Evolutionary conservation across 2,888 invertebrate genomes (phyloP), one percentile per base, ranked within the genome.

Genomic region (Blera fallax): DNA sequence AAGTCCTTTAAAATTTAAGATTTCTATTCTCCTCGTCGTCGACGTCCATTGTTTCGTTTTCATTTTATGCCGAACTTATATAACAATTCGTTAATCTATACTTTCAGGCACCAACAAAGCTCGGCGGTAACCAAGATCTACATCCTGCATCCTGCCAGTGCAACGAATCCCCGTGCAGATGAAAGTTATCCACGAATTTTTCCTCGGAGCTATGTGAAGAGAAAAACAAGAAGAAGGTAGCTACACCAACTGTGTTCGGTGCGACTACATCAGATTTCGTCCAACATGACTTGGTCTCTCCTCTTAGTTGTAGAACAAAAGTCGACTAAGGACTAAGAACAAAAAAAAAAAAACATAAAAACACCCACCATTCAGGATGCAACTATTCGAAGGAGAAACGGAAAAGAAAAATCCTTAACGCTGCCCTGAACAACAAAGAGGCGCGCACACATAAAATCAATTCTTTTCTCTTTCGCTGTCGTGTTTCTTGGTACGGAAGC

Each of bases 171-270:
- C 78, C 56, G 64, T 70, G 74, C 79, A 84, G 73, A 69, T 79
- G 83, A 74, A 79, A 74, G 32, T 84, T 79, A 74, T 84, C 69
- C 83, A 79, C 79, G 69, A 69, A 79, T 74, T 62, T 79, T 84
- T 79, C 83, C 83, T 74, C 37, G 8, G 48, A 67, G 82, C 72
- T 67, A 52, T 77, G 43, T 74, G 24, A 29, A 69, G 67, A 64
- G 21, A 40, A 64, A 14, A 40, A 64, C 32, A 18, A 14, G 14
- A 8, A 11, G 11, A 48, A 67, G 32, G 52, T 34, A 27, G 37
- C n/a, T 52, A 73, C 40, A 14, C 43, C 50, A 21, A 48, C 43
- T 32, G 48, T 56, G 37, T 10, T 7, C n/a, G 43, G 11, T 29
- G 6, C n/a, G 11, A 27, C 24, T 52, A 29, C 50, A 60, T 24